Evolutionary conservation across 2,888 invertebrate species (phyloP), one percentile per base, ranked within the genome.

Genomic region (Hybos culiciformis): DNA sequence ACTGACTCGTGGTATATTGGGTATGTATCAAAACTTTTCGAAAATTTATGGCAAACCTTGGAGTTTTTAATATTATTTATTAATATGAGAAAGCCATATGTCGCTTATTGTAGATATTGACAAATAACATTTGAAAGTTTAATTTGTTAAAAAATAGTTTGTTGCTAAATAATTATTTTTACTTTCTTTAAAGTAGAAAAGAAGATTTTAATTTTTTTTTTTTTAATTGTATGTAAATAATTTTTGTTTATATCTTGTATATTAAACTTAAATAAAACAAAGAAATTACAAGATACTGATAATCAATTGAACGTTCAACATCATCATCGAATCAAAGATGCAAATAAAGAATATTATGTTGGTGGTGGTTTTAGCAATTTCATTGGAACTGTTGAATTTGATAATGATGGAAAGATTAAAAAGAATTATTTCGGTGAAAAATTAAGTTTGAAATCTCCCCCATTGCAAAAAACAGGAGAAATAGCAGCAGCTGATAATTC

Each of bases 291-390:
- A n/a, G 51, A 51, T 47, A 75, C 84, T 62, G 81, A 83, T 61
- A 72, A 71, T 44, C 74, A 82, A 55, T 62, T 81, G n/a, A n/a
- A n/a, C n/a, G n/a, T n/a, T n/a, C n/a, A n/a, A 12, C 71, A 70
- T 50, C 70, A 75, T 45, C 80, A 83, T 53, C 74, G 77, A 53
- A 73, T 74, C 45, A 78, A 76, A 40, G 78, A 83, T 12, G 2
- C 26, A 26, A 26, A 29, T 12, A 29, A 29, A 29, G 29, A 6
- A 29, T 6, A n/a, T 29, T 12, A 29, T 29, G 11, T 12, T 7
- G 9, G 5, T 9, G n/a, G 12, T 12, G 7, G n/a, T 36, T 19
- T n/a, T 36, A 36, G n/a, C 21, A 26, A 43, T 43, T 41, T 42
- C 31, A 38, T 50, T 39, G 29, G 29, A 24, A 34, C 40, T 24